Evolutionary conservation across 2,113 vertebrate genomes (phyloP).

Genomic region (Albula glossodonta): DNA sequence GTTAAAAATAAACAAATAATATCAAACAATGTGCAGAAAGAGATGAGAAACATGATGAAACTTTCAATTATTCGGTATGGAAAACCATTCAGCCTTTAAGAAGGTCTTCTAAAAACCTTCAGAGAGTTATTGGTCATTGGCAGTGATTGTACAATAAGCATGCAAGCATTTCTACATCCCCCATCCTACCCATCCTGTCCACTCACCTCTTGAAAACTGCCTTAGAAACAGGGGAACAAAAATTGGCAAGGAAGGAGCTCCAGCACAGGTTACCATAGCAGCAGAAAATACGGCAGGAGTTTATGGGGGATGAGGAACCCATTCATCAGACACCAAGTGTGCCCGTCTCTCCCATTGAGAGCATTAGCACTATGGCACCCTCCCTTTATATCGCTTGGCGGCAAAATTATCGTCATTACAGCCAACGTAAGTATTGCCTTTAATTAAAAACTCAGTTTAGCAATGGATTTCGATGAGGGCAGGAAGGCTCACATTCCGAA

Average conservation of each 20-base stretch:
- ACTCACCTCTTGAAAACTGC: neutral
- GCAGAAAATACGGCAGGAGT: neutral
- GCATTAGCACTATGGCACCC: neutral
- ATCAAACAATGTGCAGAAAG: neutral
- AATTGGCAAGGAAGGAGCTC: neutral
- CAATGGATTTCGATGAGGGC: constrained; percentile 17
- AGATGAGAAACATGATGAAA: neutral
- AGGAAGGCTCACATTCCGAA: neutral
- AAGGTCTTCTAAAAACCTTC: neutral
- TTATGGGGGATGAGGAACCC: neutral
- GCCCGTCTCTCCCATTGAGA: neutral
- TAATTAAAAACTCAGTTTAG: constrained; percentile 37
- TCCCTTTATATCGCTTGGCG: neutral
- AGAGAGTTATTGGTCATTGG: neutral
- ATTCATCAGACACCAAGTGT: neutral
- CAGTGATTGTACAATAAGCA: neutral
- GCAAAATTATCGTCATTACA: constrained; percentile 24
- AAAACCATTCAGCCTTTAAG: no score
- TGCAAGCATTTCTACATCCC: neutral
- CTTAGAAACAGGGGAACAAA: no score
- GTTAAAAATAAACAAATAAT: neutral
- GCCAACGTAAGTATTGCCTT: constrained; percentile 23
- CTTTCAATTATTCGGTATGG: no score
- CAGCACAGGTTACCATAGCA: neutral
- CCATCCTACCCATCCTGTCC: neutral